Base-by-base conservation (phyloP, 1,140 invertebrate species). In the Rhagoletis pomonella region DNA sequence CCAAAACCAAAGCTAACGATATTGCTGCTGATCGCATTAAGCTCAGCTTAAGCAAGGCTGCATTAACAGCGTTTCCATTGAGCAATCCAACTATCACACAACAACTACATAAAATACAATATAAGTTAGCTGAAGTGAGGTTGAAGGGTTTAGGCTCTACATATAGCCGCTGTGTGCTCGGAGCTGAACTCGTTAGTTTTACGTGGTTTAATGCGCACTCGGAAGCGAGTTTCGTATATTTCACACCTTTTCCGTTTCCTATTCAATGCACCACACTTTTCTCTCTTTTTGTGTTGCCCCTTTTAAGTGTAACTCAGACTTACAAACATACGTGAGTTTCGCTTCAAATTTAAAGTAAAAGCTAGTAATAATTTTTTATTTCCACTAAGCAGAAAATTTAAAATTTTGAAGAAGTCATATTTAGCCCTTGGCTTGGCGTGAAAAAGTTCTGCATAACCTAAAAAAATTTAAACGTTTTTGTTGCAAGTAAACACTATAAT, bases 241-340 rank as follows among this genome's bases (percentile, higher is more conserved):
- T 81, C 50, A 81, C 73, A 81, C 73, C 4, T 81, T 81, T 81
- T 81, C 73, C 73, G 73, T 81, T 81, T 81, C 73, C 73, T 81
- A 44, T 81, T 55, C 17, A 19, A 50, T 12, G n/a, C 17, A 29
- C 17, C 42, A 17, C 55, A 10, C 47, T 12, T 7, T 10, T 12
- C 39, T 42, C 39, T 69, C 1, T 12, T 12, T 29, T 7, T 39
- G 29, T 47, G n/a, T 47, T 73, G 10, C 12, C 44, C 4, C 67
- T 12, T 67, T 64, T 64, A 17, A 64, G 29, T 29, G 29, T 29
- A 29, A 29, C 29, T 29, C 29, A 29, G 29, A 29, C 29, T 29
- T 29, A 29, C 29, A 29, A 29, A 29, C 29, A 29, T 29, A 29
- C 29, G 29, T 29, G 29, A 29, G 29, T 29, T 29, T 29, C 29